Base-by-base conservation (phyloP, 2,797 vertebrate species). In the Smutsia temminckii region DNA sequence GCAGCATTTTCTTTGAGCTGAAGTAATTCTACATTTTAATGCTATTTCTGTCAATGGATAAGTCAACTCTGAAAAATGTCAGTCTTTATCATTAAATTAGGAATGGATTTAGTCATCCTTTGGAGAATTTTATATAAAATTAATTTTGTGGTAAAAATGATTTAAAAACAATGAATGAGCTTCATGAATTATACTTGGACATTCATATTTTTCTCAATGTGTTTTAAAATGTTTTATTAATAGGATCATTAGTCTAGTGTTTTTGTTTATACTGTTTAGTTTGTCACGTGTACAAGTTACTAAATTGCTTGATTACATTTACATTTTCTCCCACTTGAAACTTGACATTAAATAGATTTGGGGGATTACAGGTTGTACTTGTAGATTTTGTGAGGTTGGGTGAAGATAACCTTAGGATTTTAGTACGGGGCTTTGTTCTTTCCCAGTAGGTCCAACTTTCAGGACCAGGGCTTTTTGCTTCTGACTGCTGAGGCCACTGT, bases 341-440 rank as follows among this genome's bases (percentile, higher is more conserved):
- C 53, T 92, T 66, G 53, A 71, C 69, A 92, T 77, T 69, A 78
- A 94, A 71, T 63, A 95, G 25, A 91, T 63, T 69, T 40, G 27
- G 13, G 20, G 40, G 23, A 21, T 77, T 83, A 57, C 4, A 83
- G 74, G 14, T 95, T 68, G 51, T 83, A 75, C 51, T 55, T 74
- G 23, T 85, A 80, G 20, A n/a, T 74, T 90, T 69, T 69, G 10
- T 85, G 49, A 85, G 51, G 42, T 77, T 27, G 10, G 61, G 13
- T 61, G 69, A 55, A 77, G 21, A 49, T 64, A 78, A 88, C 23
- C 51, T 89, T 34, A 69, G 53, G 18, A 88, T 63, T 84, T 91
- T 8, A 69, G 14, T 57, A 75, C 64, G 77, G 25, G 18, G 20
- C 66, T 91, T 95, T 80, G 34, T 79, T 93, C 42, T 81, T 51